Evolutionary conservation across 2,113 vertebrate species (phyloP), one percentile per base, ranked within the genome.

Genomic region (Centropus unirufus): DNA sequence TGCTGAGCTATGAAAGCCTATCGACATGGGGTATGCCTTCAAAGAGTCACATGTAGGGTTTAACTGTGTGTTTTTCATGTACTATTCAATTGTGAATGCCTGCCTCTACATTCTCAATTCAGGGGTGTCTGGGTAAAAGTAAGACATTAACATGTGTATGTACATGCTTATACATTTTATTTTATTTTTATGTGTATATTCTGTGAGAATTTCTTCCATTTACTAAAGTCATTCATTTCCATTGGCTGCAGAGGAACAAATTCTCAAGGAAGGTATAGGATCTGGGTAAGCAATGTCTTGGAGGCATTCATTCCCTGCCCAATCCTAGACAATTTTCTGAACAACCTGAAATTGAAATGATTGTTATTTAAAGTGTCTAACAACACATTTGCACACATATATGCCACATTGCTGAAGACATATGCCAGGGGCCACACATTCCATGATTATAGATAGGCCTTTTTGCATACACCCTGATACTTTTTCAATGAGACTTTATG

Each of bases 1-100:
- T 81, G 73, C 76, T 83, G 83, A 78, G 30, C 68, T 81, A 30
- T 90, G 92, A 89, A 95, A 96, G 79, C 76, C 49, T 96, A 3
- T 88, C 61, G 0, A 80, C 79, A 78, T 81, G 95, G 85, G 88
- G 64, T 89, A 62, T 0, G 0, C 51, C 89, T 95, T 95, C 59
- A 94, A 90, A 93, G 68, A 34, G 42, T 90, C 73, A 55, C 27
- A 14, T 59, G 55, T 44, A 12, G 70, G 52, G 6, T 49, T 93
- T 88, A 78, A 26, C 57, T 49, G 8, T 21, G 29, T 80, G 40
- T 26, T 75, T 95, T 84, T 64, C 79, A 54, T 21, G 42, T 49
- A 46, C 44, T 83, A 30, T 83, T 86, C 46, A 70, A 83, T 36
- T 83, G 12, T 0, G 0, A 77, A 93, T 34, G 23, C n/a, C 44